Percentiles rank a stretch among this genome's conserved stretches.
These are phyloP conservation scores for Camelus bactrianus DNA, from an alignment of 2,113 vertebrate species.

Conservation along the genomic window DNA sequence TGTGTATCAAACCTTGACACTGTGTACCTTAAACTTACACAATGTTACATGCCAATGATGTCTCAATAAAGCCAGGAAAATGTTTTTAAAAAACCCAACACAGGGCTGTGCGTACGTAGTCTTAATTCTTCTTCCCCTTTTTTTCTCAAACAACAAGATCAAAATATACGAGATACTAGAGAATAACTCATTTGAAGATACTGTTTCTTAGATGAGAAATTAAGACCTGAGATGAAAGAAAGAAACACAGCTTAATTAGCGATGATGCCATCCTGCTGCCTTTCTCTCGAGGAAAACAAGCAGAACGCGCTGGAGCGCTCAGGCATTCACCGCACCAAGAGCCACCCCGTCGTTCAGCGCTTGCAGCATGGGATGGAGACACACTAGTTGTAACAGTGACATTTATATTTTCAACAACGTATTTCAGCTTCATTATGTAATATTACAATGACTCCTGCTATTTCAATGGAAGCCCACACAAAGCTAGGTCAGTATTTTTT, in stretches of 20 bases:
- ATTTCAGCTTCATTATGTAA: slow-evolving; percentile 61
- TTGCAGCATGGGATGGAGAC: background rate
- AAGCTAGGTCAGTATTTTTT: slow-evolving; percentile 68
- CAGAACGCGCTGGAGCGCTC: background rate
- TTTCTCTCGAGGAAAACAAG: slow-evolving; percentile 28
- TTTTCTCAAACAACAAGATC: background rate
- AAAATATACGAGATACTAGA: background rate
- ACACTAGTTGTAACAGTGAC: slow-evolving; percentile 24
- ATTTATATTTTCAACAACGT: slow-evolving; percentile 44
- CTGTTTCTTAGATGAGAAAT: background rate
- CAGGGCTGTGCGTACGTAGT: background rate
- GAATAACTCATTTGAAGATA: background rate
- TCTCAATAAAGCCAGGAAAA: background rate
- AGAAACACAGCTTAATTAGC: background rate
- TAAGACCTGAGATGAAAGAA: slow-evolving; percentile 19
- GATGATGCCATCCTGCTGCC: background rate
- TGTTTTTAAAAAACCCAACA: background rate
- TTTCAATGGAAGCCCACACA: slow-evolving; percentile 20
- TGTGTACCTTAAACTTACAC: background rate
- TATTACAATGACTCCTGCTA: background rate
- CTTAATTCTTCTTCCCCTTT: background rate
- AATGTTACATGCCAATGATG: background rate
- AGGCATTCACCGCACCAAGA: background rate
- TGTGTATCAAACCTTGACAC: background rate
- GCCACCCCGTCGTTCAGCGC: background rate